Conservation (phyloP, 1,140 invertebrate genomes). For the Metopolophium dirhodum region DNA sequence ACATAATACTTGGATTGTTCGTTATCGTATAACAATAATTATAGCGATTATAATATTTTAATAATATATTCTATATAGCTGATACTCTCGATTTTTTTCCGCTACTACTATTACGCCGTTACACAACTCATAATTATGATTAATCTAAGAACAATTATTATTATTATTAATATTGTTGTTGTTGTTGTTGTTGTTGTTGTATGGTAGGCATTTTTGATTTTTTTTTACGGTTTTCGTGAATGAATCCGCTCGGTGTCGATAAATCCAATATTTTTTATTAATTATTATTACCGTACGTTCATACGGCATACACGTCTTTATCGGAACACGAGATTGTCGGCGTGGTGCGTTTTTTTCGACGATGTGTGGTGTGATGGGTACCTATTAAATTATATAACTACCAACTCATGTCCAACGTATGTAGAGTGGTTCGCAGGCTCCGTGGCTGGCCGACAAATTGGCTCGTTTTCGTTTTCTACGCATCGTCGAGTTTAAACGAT, state of each 20-base stretch:
- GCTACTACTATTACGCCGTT: not conserved
- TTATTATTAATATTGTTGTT: not conserved
- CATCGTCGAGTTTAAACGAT: not conserved
- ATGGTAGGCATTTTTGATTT: not conserved
- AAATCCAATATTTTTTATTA: not conserved
- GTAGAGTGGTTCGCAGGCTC: not conserved
- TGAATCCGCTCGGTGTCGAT: not conserved
- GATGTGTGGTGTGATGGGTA: not conserved
- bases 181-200: not conserved
- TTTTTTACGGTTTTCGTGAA: not conserved
- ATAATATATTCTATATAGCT: not conserved
- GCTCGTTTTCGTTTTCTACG: not conserved
- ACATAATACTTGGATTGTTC: not conserved
- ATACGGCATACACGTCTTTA: not conserved
- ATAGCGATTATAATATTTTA: not conserved
- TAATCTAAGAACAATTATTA: not conserved
- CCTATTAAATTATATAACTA: not conserved
- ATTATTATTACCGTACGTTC: not conserved
- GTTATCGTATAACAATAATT: not conserved
- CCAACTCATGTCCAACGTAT: not conserved
- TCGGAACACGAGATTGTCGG: not conserved
- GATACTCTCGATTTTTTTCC: not conserved
- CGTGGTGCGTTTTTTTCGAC: no score
- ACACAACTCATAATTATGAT: not conserved
- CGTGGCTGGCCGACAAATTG: not conserved